phyloP scores from a whole-genome alignment of 2,888 invertebrate genomes.

The Tholera decimalis region DNA sequence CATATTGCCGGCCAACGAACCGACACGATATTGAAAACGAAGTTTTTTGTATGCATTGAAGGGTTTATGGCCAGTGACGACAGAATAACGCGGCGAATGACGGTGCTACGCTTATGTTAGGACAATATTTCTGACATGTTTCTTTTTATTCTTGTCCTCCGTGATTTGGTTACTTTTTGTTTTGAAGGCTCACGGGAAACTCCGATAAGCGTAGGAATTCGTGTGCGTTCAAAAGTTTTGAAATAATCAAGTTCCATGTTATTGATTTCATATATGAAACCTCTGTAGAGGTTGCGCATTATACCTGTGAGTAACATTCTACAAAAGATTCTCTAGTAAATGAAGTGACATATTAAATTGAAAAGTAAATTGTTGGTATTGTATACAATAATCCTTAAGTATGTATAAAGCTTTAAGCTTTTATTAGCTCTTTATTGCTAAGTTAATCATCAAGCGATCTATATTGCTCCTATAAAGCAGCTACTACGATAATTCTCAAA shows the following conservation, averaged over 20 bases:
- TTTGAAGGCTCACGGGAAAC: conserved; percentile 2
- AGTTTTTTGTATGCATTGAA: conserved; percentile 83
- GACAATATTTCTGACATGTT: conserved; percentile 44
- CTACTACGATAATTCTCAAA: not conserved
- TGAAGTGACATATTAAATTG: too few relatives aligned
- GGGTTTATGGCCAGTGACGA: conserved; percentile 75
- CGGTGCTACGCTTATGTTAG: conserved; percentile 54
- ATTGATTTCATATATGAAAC: too few relatives aligned
- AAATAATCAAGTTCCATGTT: not conserved
- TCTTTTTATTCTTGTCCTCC: conserved; percentile 16
- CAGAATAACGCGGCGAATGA: conserved; percentile 59
- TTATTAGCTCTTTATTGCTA: not conserved
- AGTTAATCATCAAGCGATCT: not conserved
- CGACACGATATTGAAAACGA: conserved; percentile 81
- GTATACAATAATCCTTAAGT: too few relatives aligned
- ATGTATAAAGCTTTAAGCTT: not conserved
- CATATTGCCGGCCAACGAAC: conserved; percentile 75
- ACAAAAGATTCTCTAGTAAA: too few relatives aligned
- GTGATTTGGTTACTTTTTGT: conserved; percentile 29
- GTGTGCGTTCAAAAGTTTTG: not conserved
- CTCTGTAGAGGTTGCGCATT: too few relatives aligned
- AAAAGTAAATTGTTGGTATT: too few relatives aligned
- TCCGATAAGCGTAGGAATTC: not conserved
- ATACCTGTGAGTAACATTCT: too few relatives aligned
- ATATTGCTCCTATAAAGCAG: not conserved